phyloP scores from a whole-genome alignment of 2,888 invertebrate species.

The Drosophila atripex region DNA sequence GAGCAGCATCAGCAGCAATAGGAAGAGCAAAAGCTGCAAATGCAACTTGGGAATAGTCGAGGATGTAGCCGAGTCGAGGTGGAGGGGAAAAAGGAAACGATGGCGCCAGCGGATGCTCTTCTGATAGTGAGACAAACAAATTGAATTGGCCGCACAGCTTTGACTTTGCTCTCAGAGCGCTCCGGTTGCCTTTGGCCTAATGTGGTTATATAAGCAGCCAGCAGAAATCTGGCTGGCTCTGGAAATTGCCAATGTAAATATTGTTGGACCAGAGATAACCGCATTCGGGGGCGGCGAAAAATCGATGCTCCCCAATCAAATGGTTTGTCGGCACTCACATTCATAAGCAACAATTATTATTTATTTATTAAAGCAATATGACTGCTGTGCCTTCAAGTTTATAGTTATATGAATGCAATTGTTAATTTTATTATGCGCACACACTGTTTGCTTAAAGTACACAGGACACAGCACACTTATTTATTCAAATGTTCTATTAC shows the following conservation, averaged over 20 bases:
- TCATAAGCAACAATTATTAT: slow-evolving; percentile 30
- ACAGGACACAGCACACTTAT: slow-evolving; percentile 1
- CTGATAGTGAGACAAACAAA: slow-evolving; percentile 72
- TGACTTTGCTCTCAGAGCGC: slow-evolving; percentile 39
- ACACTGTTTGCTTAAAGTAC: slow-evolving; percentile 15
- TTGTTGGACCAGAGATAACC: slow-evolving; percentile 36
- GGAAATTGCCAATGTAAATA: slow-evolving; percentile 72
- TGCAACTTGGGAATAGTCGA: slow-evolving; percentile 67
- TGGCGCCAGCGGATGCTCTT: slow-evolving; percentile 33
- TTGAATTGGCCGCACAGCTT: slow-evolving; percentile 67
- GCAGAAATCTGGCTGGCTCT: slow-evolving; percentile 39
- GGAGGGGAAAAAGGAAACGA: background rate
- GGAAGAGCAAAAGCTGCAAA: slow-evolving; percentile 47
- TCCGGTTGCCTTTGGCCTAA: slow-evolving; percentile 54
- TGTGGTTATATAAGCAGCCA: slow-evolving; percentile 70
- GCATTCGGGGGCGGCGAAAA: slow-evolving; percentile 11
- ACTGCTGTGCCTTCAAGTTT: slow-evolving; percentile 4
- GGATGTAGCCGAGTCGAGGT: slow-evolving; percentile 47
- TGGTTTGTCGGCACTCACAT: background rate
- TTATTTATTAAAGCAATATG: slow-evolving; percentile 26
- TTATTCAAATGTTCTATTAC: background rate
- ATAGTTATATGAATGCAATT: slow-evolving; percentile 42
- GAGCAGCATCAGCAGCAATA: background rate
- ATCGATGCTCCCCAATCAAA: slow-evolving; percentile 14
- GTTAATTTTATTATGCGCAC: slow-evolving; percentile 65